phyloP scores from a whole-genome alignment of 2,113 vertebrate species.

The Myiopsitta monachus region DNA sequence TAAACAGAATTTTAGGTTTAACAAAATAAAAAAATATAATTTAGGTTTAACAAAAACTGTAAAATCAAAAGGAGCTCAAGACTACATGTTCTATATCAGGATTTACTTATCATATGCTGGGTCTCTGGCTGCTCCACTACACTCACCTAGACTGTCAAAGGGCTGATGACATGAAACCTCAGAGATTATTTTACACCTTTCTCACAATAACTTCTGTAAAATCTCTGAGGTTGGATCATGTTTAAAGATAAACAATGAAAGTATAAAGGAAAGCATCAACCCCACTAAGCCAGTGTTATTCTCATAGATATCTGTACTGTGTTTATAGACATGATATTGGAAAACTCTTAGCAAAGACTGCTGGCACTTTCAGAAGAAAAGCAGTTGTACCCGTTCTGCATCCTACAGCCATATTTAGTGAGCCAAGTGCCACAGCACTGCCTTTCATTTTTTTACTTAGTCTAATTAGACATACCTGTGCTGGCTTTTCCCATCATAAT shows the following conservation, averaged over 20 bases:
- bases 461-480: not conserved
- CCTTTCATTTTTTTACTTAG: not conserved
- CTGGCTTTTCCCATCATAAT: not conserved
- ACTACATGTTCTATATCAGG: not conserved
- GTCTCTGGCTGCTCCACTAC: not conserved
- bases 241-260: not conserved
- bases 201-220: not conserved
- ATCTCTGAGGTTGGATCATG: not conserved
- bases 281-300: not conserved
- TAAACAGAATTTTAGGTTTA: not conserved
- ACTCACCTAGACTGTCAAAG: not conserved
- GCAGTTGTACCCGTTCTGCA: not conserved
- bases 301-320: not conserved
- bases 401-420: not conserved
- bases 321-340: not conserved
- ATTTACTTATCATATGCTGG: not conserved
- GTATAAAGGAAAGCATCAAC: not conserved
- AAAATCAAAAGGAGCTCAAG: not conserved
- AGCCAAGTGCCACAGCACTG: not conserved
- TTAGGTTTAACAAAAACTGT: not conserved
- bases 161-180: not conserved
- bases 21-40: not conserved
- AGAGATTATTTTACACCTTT: not conserved
- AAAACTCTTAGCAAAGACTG: not conserved
- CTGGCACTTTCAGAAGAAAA: not conserved